Base-by-base conservation (phyloP, 2,888 invertebrate genomes). In the Elegia similella region DNA sequence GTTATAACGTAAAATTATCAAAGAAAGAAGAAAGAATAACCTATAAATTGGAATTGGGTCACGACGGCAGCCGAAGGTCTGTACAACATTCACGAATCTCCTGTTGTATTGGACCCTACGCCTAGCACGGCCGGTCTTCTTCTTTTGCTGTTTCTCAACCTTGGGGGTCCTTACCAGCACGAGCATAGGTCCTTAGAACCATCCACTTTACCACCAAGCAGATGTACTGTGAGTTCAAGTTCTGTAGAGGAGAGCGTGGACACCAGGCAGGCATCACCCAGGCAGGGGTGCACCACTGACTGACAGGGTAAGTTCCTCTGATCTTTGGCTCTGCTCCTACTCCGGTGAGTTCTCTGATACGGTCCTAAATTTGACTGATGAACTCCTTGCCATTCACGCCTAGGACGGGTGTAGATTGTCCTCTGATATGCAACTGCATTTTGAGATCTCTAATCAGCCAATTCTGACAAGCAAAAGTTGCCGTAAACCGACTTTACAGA, bases 151-250 rank as follows among this genome's bases (percentile, higher is more conserved):
- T 82, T 99, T 99, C 74, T 99, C 99, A 66, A 99, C 98, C 93
- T 99, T 99, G 29, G 99, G 99, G 15, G 99, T 99, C 92, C 91
- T 87, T 78, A 93, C 99, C 99, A 82, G 99, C 99, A 96, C 99
- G 99, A 92, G 99, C 99, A 78, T 99, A 93, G 66, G n/a, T n/a
- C n/a, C n/a, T n/a, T n/a, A n/a, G 99, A 99, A 80, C 99, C 99
- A 92, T 99, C 99, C 75, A 99, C 99, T 94, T 99, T 99, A 94
- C 98, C 98, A 95, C 98, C 98, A 68, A 95, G 94, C 76, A 98
- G 92, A 78, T 97, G 95, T 46, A 98, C 93, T 68, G 95, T 96
- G 60, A 96, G 89, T 81, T 97, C 97, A 69, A 98, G 91, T 70
- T 96, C 95, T 59, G 93, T 84, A 13, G 93, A 93, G 55, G 94